Evolutionary conservation across 2,113 vertebrate species (phyloP), one percentile per base, ranked within the genome.

Genomic region (Malurus melanocephalus): DNA sequence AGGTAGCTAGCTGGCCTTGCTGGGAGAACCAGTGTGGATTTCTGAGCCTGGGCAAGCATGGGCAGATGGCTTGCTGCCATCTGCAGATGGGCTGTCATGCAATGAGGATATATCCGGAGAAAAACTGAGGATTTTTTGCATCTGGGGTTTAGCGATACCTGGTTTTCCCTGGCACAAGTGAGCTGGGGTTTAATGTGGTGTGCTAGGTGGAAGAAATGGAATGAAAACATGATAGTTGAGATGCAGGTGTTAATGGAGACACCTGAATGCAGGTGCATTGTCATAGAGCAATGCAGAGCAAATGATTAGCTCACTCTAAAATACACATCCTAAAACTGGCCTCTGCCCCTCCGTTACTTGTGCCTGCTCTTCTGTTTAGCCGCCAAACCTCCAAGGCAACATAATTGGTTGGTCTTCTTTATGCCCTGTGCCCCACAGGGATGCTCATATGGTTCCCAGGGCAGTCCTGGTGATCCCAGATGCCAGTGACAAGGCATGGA

Each of bases 1-100:
- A 96, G 99, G 99, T 99, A 95, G 80, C 64, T 85, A 85, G n/a
- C 85, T 62, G 78, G 38, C 82, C 82, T 81, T 21, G 30, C 75
- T 69, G 45, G 42, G 93, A 90, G 45, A 53, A 27, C 23, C 1
- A 3, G 27, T 6, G 22, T 4, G 42, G 26, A 8, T 22, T 51
- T 43, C 10, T 30, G 61, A 86, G 90, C 51, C 55, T 76, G 32
- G 46, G 84, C 67, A 16, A 71, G 83, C 28, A 0, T 0, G 11
- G 48, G 56, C 7, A 30, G 72, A 35, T 7, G 62, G 66, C 45
- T 73, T 10, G 61, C 48, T 87, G 80, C 23, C 5, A 2, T 3
- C n/a, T n/a, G n/a, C n/a, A n/a, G n/a, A n/a, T n/a, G n/a, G n/a
- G n/a, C n/a, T n/a, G n/a, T n/a, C 57, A 72, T 33, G 43, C n/a